Evolutionary conservation across 2,113 vertebrate species (phyloP).

Genomic region (Trinectes maculatus): DNA sequence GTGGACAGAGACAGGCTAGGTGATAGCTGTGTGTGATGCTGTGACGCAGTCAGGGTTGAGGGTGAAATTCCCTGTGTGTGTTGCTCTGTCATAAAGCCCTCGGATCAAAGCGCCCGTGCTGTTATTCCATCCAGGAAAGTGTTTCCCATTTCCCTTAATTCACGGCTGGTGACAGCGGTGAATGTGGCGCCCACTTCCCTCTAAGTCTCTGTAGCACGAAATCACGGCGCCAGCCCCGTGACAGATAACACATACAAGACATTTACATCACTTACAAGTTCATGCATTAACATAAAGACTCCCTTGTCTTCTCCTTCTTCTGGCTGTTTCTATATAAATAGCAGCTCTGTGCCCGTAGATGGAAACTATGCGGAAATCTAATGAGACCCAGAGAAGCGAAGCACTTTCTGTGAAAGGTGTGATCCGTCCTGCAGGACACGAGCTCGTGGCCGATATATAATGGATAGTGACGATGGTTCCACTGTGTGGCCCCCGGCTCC

Average conservation of each 20-base stretch:
- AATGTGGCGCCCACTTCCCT: slow-evolving; percentile 46
- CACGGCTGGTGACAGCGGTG: slow-evolving; percentile 43
- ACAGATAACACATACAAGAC: slow-evolving; percentile 56
- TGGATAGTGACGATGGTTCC: slow-evolving; percentile 8
- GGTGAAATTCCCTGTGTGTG: slow-evolving; percentile 21
- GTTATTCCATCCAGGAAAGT: slow-evolving; percentile 41
- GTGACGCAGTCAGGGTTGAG: slow-evolving; percentile 13
- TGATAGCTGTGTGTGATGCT: not conserved
- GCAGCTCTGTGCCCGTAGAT: slow-evolving; percentile 10
- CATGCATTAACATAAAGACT: slow-evolving; percentile 45
- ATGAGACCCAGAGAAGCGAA: not conserved
- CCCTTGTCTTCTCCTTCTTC: slow-evolving; percentile 29
- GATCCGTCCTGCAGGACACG: not conserved
- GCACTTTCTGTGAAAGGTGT: not conserved
- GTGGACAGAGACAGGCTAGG: not conserved
- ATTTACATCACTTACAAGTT: slow-evolving; percentile 45
- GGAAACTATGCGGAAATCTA: slow-evolving; percentile 10
- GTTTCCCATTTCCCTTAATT: slow-evolving; percentile 46
- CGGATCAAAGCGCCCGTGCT: slow-evolving; percentile 25
- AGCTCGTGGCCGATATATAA: not conserved
- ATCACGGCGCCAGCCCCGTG: slow-evolving; percentile 48
- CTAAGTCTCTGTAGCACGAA: slow-evolving; percentile 27
- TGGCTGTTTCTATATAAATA: slow-evolving; percentile 15
- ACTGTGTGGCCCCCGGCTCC: not conserved
- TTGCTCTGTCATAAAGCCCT: not conserved